phyloP scores from a whole-genome alignment of 2,797 vertebrate species.

The Prionace glauca region DNA sequence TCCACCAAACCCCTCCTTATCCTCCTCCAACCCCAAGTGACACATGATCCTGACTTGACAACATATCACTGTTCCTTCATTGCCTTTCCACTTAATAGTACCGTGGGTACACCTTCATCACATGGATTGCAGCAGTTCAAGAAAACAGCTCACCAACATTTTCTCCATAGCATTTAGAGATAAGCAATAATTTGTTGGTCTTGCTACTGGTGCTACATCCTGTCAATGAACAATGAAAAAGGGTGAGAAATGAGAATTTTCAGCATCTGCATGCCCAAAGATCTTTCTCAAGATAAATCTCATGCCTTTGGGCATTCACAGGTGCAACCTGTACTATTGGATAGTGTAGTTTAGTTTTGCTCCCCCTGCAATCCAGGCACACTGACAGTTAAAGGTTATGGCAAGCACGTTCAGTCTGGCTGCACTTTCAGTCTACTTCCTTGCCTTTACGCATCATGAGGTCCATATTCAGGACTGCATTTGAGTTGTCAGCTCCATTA shows the following conservation, averaged over 20 bases:
- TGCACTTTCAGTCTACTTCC: constrained; percentile 8
- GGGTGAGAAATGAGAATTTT: background rate
- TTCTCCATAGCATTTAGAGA: background rate
- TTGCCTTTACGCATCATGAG: background rate
- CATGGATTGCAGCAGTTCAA: background rate
- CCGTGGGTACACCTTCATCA: background rate
- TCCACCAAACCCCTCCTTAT: too few species aligned
- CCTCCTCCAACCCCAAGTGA: background rate
- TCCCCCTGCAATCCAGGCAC: background rate
- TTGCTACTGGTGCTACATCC: too few species aligned
- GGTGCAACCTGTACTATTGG: background rate
- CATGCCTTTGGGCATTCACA: background rate
- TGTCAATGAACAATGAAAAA: background rate
- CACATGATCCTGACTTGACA: background rate
- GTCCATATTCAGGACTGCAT: background rate
- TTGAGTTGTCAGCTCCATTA: background rate
- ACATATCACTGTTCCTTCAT: background rate
- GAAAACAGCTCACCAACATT: background rate
- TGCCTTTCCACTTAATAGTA: background rate
- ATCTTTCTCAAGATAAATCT: background rate
- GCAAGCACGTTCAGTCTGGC: background rate
- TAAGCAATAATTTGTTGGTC: background rate
- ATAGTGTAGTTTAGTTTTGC: background rate
- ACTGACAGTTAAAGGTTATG: background rate
- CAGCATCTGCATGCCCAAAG: too few species aligned